phyloP scores from a whole-genome alignment of 2,797 vertebrate genomes.

The Gadopsis marmoratus region DNA sequence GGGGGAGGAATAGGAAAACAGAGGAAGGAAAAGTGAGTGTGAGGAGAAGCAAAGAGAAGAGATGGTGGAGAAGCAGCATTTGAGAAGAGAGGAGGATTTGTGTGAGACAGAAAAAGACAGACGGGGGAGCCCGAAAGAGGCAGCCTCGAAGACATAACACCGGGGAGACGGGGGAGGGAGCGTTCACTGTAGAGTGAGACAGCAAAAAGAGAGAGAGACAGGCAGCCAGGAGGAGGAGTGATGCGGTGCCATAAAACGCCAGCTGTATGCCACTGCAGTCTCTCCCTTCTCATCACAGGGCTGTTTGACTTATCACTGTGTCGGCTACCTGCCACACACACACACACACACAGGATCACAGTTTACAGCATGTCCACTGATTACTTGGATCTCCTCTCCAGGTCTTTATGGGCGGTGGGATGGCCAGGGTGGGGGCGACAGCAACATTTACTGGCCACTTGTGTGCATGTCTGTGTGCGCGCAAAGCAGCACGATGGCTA shows the following conservation, averaged over 20 bases:
- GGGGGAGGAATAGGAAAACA: slow-evolving; percentile 21
- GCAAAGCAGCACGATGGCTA: not conserved
- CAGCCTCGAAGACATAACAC: slow-evolving; percentile 12
- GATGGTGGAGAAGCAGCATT: slow-evolving; percentile 1
- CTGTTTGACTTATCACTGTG: slow-evolving; percentile 67
- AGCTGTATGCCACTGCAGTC: slow-evolving; percentile 75
- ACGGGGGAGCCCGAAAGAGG: slow-evolving; percentile 9
- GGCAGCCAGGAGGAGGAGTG: slow-evolving; percentile 50
- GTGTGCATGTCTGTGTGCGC: slow-evolving; percentile 45
- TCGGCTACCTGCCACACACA: slow-evolving; percentile 40
- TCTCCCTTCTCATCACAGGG: slow-evolving; percentile 60
- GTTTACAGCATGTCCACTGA: slow-evolving; percentile 75
- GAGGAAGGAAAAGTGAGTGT: slow-evolving; percentile 24
- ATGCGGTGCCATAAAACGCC: slow-evolving; percentile 73
- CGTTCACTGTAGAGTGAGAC: slow-evolving; percentile 19
- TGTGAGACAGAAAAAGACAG: slow-evolving; percentile 3
- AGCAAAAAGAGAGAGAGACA: slow-evolving; percentile 9
- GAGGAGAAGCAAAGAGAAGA: slow-evolving; percentile 24
- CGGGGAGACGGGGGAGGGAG: not conserved
- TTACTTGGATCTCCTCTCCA: slow-evolving; percentile 69
- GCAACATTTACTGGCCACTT: slow-evolving; percentile 67
- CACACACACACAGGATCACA: slow-evolving; percentile 9
- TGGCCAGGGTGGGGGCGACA: slow-evolving; percentile 19
- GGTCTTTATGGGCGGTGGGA: slow-evolving; percentile 67
- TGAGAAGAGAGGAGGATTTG: slow-evolving; percentile 14